Evolutionary conservation across 2,888 invertebrate species (phyloP), one percentile per base, ranked within the genome.

Genomic region (Temnothorax ravouxi): DNA sequence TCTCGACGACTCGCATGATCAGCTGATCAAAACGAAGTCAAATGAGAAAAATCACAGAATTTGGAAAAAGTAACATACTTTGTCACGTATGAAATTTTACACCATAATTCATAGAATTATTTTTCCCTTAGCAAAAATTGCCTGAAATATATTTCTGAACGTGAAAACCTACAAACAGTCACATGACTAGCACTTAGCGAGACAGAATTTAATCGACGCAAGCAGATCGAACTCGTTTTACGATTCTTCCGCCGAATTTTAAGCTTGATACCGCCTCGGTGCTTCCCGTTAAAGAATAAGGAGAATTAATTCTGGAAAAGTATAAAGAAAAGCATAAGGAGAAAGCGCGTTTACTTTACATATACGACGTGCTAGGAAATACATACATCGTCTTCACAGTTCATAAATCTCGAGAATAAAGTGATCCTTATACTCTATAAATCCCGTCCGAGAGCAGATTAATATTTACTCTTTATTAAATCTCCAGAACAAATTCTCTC

Each of bases 331-430:
- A 47, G 4, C 50, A 50, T 62, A 13, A 41, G 5, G n/a, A 67
- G 54, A 56, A 44, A 56, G 41, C 29, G 29, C 13, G 44, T 38
- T 62, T 66, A 64, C 38, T 66, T 76, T 76, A 52, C 8, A 64
- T 21, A 64, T 21, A 38, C 15, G 11, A n/a, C 64, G 21, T 8
- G 47, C 15, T 47, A 34, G 52, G 6, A 64, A 25, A 66, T 18
- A 52, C 18, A 29, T 25, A 41, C 29, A 21, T 18, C 25, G 38
- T 2, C 54, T 54, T 71, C 8, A 5, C 34, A 5, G 21, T 59
- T 44, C 44, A 41, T 47, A 71, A 79, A 69, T 79, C 34, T 71
- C 13, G 47, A 15, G 18, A 25, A 18, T 21, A 52, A 21, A 69
- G 34, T 56, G 66, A 54, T 77, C 21, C n/a, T 34, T 11, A 64